phyloP scores from a whole-genome alignment of 2,113 vertebrate species.

The Trachemys scripta region DNA sequence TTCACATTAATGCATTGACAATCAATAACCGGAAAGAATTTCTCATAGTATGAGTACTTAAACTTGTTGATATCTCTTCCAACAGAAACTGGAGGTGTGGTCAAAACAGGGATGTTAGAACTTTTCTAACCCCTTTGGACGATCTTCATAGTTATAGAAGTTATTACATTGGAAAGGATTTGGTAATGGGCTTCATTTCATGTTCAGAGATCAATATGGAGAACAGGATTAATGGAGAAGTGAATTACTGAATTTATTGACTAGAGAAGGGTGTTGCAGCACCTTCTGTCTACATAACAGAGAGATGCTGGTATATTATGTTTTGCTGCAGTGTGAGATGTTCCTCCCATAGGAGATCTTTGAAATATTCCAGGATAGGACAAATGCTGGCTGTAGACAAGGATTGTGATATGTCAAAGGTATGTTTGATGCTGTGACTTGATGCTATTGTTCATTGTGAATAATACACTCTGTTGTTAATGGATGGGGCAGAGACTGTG shows the following conservation, averaged over 20 bases:
- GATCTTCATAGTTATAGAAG: background rate
- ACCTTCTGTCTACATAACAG: background rate
- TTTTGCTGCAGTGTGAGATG: background rate
- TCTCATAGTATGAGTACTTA: background rate
- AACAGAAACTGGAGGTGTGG: accelerated
- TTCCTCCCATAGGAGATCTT: background rate
- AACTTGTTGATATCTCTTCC: background rate
- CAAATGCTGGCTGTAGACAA: constrained; percentile 24
- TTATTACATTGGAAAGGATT: background rate
- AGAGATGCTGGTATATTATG: background rate
- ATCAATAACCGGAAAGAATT: background rate
- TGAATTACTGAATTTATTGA: background rate
- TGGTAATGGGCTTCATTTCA: background rate
- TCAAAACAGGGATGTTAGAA: background rate
- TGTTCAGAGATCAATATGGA: background rate
- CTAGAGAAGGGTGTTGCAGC: background rate
- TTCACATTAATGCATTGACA: background rate
- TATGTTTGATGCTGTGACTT: background rate
- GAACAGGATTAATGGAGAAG: accelerated
- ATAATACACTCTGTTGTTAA: background rate
- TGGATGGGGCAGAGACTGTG: background rate
- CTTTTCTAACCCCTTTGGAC: background rate
- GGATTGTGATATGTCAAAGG: background rate
- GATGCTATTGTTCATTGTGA: background rate
- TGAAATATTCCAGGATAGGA: constrained; percentile 6